Conservation (phyloP, 2,113 vertebrate species). For the Spheniscus mendiculus region DNA sequence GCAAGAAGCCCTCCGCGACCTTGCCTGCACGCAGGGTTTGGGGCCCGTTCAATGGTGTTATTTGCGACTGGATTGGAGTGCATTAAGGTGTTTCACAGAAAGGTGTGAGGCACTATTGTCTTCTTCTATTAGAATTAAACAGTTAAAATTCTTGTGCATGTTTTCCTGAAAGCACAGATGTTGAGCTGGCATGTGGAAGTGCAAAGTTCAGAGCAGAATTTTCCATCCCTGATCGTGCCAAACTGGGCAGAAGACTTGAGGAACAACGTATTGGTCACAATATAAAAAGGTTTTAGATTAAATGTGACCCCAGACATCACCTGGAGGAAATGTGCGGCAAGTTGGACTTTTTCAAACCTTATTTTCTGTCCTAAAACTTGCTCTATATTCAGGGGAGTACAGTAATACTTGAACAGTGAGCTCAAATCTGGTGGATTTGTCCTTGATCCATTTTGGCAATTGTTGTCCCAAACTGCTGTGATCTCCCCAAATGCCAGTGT, state of each 20-base stretch:
- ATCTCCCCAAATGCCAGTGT: not conserved
- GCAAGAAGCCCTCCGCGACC: too few relatives aligned
- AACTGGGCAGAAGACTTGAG: not conserved
- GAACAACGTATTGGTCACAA: not conserved
- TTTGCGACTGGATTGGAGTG: not conserved
- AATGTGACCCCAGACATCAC: not conserved
- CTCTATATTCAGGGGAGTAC: not conserved
- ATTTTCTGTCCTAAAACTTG: not conserved
- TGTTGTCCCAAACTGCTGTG: not conserved
- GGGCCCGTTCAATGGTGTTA: too few relatives aligned
- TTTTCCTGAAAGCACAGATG: not conserved
- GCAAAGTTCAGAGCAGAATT: not conserved
- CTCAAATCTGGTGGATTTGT: not conserved
- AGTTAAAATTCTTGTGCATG: not conserved
- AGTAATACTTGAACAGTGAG: not conserved
- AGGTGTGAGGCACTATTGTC: not conserved
- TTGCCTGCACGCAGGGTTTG: too few relatives aligned
- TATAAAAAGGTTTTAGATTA: not conserved
- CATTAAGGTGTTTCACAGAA: not conserved
- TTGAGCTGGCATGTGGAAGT: not conserved
- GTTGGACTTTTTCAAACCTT: not conserved
- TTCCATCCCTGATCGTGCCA: not conserved
- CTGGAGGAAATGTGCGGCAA: not conserved
- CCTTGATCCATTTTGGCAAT: conserved; percentile 13
- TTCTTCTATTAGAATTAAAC: not conserved